Base-by-base conservation (phyloP, 2,888 invertebrate species). In the Pedicia rivosa region DNA sequence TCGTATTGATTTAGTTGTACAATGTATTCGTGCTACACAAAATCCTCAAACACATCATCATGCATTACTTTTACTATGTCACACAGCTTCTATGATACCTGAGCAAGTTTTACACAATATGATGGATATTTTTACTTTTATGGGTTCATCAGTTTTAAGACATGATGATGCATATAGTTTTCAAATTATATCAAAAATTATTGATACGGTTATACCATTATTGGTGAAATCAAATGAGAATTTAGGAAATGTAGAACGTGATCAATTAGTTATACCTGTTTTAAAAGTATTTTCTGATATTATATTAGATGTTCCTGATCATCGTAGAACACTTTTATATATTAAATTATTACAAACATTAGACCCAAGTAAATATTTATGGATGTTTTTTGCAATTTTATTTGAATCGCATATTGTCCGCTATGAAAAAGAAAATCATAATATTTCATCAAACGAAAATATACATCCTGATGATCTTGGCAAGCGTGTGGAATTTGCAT, bases 1-100 rank as follows among this genome's bases (percentile, higher is more conserved):
- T 43, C 53, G 53, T 28, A 54, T 59, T 35, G 57, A 61, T 42
- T 48, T 54, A 32, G 51, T 60, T n/a, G 87, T 95, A 1, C 81
- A 87, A 47, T 91, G 90, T 49, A 79, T 97, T 36, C 69, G 94
- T 44, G 78, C 78, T 3, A 88, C 92, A 0, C 79, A 81, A 51
- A 92, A 92, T 59, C 92, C 92, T 1, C 92, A 94, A 60, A 92
- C 94, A 0, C 94, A 97, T 52, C 84, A 94, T 49, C 88, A 92
- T 50, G 90, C 94, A 0, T 63, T 97, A 37, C 66, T 90, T 20
- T 66, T 95, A 2, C 65, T 97, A 2, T 75, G 84, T 0, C 72
- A 80, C 39, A 77, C 81, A 10, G 86, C 90, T 0, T 67, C 68
- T 19, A 67, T 86, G 50, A 67, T 82, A 39, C 90, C 90, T 0